Evolutionary conservation across 2,888 invertebrate genomes (phyloP), one percentile per base, ranked within the genome.

Genomic region (Lasioglossum marginatum): DNA sequence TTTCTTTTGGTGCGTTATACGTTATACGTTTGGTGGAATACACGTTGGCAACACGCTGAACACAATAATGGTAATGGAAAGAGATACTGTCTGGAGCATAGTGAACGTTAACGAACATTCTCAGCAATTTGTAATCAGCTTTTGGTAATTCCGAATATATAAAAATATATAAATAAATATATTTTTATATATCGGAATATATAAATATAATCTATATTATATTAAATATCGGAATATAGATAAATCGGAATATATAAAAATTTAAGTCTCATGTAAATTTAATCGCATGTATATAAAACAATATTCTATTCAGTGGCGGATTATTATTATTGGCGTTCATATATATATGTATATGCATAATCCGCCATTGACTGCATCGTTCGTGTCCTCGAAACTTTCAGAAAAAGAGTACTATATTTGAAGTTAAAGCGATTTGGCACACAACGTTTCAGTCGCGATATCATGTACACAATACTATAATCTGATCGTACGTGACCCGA

Each of bases 171-270:
- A n/a, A n/a, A n/a, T n/a, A n/a, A n/a, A n/a, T n/a, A n/a, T n/a
- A n/a, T n/a, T n/a, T n/a, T n/a, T n/a, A n/a, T n/a, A n/a, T n/a
- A n/a, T n/a, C n/a, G n/a, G n/a, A n/a, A n/a, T n/a, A n/a, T n/a
- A n/a, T n/a, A n/a, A n/a, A n/a, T n/a, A n/a, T n/a, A n/a, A n/a
- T n/a, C n/a, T n/a, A n/a, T n/a, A n/a, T n/a, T n/a, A n/a, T n/a
- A n/a, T n/a, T n/a, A n/a, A n/a, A n/a, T n/a, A n/a, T n/a, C n/a
- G n/a, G n/a, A n/a, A n/a, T n/a, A n/a, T n/a, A n/a, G n/a, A n/a
- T n/a, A n/a, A n/a, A n/a, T n/a, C n/a, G 85, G 85, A 85, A 85
- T 85, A 72, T 72, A 45, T 77, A 19, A 63, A 31, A 72, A 63
- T 14, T 83, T 4, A 48, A 71, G n/a, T n/a, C n/a, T n/a, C n/a